A percentile compares a stretch with the other conserved stretches of the same genome.
Conservation (phyloP, 2,113 vertebrate genomes). For the Rhineura floridana region DNA sequence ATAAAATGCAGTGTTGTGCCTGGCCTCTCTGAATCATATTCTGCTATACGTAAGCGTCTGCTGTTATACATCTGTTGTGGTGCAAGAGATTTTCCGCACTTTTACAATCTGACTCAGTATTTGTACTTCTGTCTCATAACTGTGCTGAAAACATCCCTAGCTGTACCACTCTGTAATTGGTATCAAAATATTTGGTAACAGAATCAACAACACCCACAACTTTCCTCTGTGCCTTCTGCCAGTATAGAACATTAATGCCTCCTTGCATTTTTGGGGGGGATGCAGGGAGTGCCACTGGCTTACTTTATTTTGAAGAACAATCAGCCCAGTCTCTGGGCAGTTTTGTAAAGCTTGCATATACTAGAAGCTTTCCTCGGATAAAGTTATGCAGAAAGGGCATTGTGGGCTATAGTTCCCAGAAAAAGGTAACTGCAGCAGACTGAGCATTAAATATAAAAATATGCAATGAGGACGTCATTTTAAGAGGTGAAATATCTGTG, state of each 20-base stretch:
- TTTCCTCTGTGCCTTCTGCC: constrained; percentile 54
- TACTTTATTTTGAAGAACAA: not conserved
- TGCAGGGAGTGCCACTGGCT: not conserved
- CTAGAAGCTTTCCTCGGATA: rapidly evolving
- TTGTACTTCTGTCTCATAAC: constrained; percentile 70
- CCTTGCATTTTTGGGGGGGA: constrained; percentile 12
- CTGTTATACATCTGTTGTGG: constrained; percentile 71
- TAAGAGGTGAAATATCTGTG: not conserved
- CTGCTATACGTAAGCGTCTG: constrained; percentile 63
- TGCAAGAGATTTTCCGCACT: constrained; percentile 65
- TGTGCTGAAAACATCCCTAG: constrained; percentile 71
- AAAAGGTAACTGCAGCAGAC: not conserved
- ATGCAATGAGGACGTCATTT: not conserved
- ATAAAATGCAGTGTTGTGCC: constrained; percentile 25
- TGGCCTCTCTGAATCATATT: constrained; percentile 61
- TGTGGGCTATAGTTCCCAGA: not conserved
- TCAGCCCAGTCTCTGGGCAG: not conserved
- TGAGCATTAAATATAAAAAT: not conserved
- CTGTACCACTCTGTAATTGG: constrained; percentile 68
- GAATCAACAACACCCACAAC: constrained; percentile 67
- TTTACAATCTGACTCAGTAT: constrained; percentile 73
- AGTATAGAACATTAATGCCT: constrained; percentile 33
- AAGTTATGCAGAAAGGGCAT: not conserved
- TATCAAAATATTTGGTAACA: constrained; percentile 74
- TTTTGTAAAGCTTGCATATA: not conserved